Evolutionary conservation across 1,140 invertebrate species (phyloP).

Genomic region (Anastatus disparis): DNA sequence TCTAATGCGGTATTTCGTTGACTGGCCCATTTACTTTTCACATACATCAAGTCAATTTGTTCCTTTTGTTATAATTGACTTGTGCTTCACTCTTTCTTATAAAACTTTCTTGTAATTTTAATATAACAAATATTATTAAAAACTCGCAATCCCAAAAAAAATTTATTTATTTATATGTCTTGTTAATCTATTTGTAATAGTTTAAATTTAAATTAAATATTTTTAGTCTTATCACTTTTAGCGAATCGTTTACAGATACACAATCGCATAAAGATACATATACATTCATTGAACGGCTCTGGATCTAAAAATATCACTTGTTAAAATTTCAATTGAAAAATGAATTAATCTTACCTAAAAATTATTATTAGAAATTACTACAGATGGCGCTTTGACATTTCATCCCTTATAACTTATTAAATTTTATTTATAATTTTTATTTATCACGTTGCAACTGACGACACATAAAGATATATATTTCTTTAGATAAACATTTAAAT

Average conservation of each 20-base stretch:
- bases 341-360: neutral
- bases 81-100: slow-evolving; percentile 1
- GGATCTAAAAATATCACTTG: slow-evolving; percentile 36
- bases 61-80: neutral
- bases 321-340: slow-evolving; percentile 32
- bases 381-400: slow-evolving; percentile 1
- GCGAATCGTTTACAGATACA: slow-evolving; percentile 2
- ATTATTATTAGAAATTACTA: neutral
- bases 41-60: slow-evolving; percentile 1
- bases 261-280: slow-evolving; percentile 35
- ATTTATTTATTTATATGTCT: neutral
- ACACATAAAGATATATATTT: neutral
- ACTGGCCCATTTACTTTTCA: slow-evolving; percentile 37
- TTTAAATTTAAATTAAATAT: no score
- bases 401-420: neutral
- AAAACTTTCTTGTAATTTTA: neutral
- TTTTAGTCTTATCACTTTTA: slow-evolving; percentile 10
- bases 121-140: slow-evolving; percentile 16
- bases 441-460: neutral
- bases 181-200: neutral
- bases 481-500: slow-evolving; percentile 22
- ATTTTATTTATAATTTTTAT: slow-evolving; percentile 18
- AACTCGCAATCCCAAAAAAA: neutral
- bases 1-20: slow-evolving; percentile 34
- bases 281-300: slow-evolving; percentile 41